These are phyloP conservation scores for Tauraco erythrolophus DNA, from an alignment of 2,113 vertebrate species.

Conservation along the genomic window DNA sequence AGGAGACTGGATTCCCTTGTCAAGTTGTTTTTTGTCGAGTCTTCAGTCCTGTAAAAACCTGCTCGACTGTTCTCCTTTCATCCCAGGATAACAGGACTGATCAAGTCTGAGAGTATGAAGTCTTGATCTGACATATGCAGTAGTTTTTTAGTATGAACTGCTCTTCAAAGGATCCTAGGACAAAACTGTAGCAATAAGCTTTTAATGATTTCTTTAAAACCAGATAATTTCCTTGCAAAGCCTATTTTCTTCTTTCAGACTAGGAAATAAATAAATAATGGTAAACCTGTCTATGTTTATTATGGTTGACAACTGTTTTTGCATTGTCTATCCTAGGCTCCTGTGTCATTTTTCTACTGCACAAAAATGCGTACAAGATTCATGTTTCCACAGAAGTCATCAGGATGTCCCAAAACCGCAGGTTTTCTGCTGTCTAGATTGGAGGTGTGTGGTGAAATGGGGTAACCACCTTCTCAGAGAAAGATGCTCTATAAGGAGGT, in stretches of 20 bases:
- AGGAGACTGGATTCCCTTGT: neutral
- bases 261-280: neutral
- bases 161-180: neutral
- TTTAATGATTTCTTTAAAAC: slow-evolving; percentile 32
- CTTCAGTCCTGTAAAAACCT: neutral
- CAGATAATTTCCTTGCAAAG: neutral
- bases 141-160: neutral
- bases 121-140: neutral
- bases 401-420: neutral
- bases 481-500: neutral
- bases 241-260: slow-evolving; percentile 18
- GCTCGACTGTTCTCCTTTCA: neutral
- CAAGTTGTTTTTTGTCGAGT: neutral
- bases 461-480: neutral
- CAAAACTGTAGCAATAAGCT: neutral
- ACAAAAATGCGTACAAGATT: neutral
- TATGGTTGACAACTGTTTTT: neutral
- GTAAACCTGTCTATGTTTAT: neutral
- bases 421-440: neutral
- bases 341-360: neutral
- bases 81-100: neutral
- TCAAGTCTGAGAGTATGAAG: neutral
- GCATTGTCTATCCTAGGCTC: neutral
- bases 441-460: neutral
- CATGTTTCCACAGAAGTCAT: neutral